These are phyloP conservation scores for Poecilus cupreus DNA, from an alignment of 2,888 invertebrate genomes.

Conservation along the genomic window DNA sequence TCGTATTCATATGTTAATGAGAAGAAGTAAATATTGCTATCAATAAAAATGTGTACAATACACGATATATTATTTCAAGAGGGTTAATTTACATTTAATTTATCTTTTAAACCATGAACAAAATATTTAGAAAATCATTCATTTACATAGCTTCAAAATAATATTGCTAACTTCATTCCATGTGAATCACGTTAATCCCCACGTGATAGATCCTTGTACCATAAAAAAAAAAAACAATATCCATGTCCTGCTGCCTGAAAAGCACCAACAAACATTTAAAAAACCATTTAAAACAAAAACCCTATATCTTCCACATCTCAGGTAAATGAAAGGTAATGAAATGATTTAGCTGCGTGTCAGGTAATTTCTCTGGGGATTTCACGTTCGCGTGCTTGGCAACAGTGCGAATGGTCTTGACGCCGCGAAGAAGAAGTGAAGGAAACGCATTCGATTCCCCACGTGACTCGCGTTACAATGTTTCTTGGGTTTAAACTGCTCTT, in stretches of 20 bases:
- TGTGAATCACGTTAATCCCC: too few relatives aligned
- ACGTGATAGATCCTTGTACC: too few relatives aligned
- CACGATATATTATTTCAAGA: too few relatives aligned
- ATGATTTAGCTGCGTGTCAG: slow-evolving; percentile 48
- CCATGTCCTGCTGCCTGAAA: not conserved
- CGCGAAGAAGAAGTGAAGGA: not conserved
- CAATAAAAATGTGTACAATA: too few relatives aligned
- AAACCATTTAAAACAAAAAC: slow-evolving; percentile 7
- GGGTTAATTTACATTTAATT: too few relatives aligned
- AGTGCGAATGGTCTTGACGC: not conserved
- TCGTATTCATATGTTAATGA: too few relatives aligned
- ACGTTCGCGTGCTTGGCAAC: not conserved
- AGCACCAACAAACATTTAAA: not conserved
- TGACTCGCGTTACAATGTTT: slow-evolving; percentile 27
- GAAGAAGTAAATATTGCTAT: too few relatives aligned
- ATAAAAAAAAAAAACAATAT: not conserved
- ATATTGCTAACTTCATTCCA: too few relatives aligned
- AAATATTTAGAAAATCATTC: too few relatives aligned
- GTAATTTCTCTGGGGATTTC: slow-evolving; percentile 43
- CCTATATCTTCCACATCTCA: not conserved
- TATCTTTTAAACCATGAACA: too few relatives aligned
- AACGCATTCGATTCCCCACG: slow-evolving; percentile 42
- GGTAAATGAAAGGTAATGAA: slow-evolving; percentile 32
- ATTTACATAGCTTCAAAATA: too few relatives aligned
- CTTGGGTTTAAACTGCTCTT: slow-evolving; percentile 7